These are phyloP conservation scores for Oryzias javanicus DNA, from an alignment of 2,113 vertebrate genomes.

Conservation along the genomic window DNA sequence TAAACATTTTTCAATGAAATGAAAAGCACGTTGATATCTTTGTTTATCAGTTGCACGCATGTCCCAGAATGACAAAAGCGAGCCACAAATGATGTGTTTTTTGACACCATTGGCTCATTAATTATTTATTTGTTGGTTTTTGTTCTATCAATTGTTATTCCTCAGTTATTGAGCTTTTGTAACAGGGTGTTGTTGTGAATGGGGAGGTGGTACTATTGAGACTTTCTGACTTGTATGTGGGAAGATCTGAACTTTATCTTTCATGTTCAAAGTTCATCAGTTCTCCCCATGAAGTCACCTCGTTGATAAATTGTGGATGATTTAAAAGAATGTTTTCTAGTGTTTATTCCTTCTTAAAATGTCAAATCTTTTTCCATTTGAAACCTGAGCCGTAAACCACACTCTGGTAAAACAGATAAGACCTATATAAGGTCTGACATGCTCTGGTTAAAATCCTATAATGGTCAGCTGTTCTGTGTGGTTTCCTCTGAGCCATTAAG, in stretches of 20 bases:
- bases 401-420: neutral
- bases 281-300: neutral
- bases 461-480: neutral
- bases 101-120: constrained; percentile 45
- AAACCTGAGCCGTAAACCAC: constrained; percentile 4
- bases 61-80: constrained; percentile 30
- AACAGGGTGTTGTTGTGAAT: no score
- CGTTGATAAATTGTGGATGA: neutral
- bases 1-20: neutral
- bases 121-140: constrained; percentile 59
- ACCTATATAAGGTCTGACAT: neutral
- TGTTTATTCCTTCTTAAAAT: neutral
- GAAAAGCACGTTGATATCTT: constrained; percentile 13
- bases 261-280: neutral
- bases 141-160: constrained; percentile 18
- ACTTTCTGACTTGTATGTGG: neutral
- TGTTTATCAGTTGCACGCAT: constrained; percentile 4
- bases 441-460: constrained; percentile 1
- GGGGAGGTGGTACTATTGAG: neutral
- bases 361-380: neutral
- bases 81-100: constrained; percentile 22
- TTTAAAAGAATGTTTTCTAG: neutral
- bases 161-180: neutral
- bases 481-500: neutral
- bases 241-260: neutral